Conservation (phyloP, 2,113 vertebrate species). For the Xyliphius kryptos region DNA sequence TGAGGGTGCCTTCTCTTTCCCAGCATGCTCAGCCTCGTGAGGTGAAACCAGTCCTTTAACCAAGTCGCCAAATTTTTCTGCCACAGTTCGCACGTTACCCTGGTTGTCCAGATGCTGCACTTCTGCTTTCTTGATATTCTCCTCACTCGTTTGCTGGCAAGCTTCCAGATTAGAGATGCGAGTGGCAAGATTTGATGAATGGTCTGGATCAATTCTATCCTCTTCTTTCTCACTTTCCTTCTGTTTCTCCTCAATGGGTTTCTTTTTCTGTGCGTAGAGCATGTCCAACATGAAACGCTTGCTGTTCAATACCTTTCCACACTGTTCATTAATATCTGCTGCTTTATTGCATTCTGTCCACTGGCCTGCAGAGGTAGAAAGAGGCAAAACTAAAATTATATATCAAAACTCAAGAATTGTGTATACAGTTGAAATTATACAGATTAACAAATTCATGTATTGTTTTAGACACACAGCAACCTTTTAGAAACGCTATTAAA, state of each 20-base stretch:
- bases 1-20: constrained; percentile 56
- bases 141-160: constrained; percentile 74
- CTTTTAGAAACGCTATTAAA: too few relatives aligned
- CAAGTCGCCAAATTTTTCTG: constrained; percentile 83
- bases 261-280: constrained; percentile 85
- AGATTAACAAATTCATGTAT: too few relatives aligned
- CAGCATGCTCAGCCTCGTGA: constrained; percentile 63
- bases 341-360: constrained; percentile 75
- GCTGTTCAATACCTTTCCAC: constrained; percentile 83
- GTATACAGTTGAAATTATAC: too few relatives aligned
- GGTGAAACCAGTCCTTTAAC: constrained; percentile 65
- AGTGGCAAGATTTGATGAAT: constrained; percentile 74
- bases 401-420: neutral
- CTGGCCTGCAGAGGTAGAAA: too few relatives aligned
- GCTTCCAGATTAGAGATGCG: constrained; percentile 87
- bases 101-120: constrained; percentile 81
- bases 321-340: constrained; percentile 73
- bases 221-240: constrained; percentile 62
- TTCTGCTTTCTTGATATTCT: constrained; percentile 76
- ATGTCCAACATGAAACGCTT: constrained; percentile 95
- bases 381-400: too few relatives aligned
- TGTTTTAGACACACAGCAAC: too few relatives aligned
- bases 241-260: constrained; percentile 58
- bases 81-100: constrained; percentile 80
- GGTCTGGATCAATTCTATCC: constrained; percentile 49